Conservation (phyloP, 2,797 vertebrate genomes). For the Gadopsis marmoratus region DNA sequence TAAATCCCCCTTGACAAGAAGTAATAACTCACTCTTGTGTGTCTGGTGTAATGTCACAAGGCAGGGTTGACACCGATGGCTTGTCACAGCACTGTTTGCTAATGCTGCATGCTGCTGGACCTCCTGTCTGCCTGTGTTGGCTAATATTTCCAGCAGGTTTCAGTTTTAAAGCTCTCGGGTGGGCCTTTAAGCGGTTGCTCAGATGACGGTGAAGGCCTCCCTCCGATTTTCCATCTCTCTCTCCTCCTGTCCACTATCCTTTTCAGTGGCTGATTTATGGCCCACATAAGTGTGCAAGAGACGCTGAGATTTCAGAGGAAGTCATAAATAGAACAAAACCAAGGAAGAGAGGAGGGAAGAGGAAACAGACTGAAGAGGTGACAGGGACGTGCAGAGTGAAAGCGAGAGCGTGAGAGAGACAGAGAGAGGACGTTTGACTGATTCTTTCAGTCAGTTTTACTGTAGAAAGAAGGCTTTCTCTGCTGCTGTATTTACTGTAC, state of each 20-base stretch:
- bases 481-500: constrained; percentile 60
- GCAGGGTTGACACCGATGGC: constrained; percentile 63
- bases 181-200: constrained; percentile 89
- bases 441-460: constrained; percentile 64
- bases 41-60: constrained; percentile 54
- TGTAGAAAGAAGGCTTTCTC: constrained; percentile 43
- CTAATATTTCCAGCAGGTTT: constrained; percentile 89
- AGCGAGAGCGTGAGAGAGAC: constrained; percentile 52
- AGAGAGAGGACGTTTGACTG: constrained; percentile 44
- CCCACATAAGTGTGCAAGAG: constrained; percentile 85
- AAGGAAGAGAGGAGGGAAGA: constrained; percentile 74
- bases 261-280: constrained; percentile 90
- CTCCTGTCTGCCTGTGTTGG: constrained; percentile 74
- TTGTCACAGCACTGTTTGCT: constrained; percentile 83
- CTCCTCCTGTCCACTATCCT: constrained; percentile 88
- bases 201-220: constrained; percentile 84
- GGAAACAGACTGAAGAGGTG: constrained; percentile 78
- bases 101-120: constrained; percentile 71
- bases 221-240: constrained; percentile 83
- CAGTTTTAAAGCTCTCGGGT: constrained; percentile 89
- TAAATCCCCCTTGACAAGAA: constrained; percentile 52
- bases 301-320: constrained; percentile 85
- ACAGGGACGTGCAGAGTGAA: constrained; percentile 64
- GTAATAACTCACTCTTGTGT: constrained; percentile 53
- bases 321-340: constrained; percentile 85